Evolutionary conservation across 2,888 invertebrate genomes (phyloP), one percentile per base, ranked within the genome.

Genomic region (Agriopis aurantiaria): DNA sequence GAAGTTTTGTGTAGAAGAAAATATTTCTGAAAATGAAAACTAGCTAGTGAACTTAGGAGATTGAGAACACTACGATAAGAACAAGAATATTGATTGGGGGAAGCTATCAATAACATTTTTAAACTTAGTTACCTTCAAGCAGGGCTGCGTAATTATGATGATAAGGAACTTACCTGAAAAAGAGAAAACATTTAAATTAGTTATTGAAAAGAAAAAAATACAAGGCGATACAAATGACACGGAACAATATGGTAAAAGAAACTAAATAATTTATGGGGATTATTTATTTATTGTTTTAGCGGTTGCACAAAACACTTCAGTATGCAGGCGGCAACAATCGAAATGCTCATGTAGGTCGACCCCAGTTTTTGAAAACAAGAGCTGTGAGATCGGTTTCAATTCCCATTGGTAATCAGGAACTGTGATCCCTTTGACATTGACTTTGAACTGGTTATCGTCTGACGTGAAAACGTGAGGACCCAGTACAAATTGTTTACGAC

Each of bases 151-250:
- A 74, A 81, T 69, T 69, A 76, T 73, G 75, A 75, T 78, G 73
- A 76, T 61, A 69, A 51, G 77, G 75, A 86, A 92, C 91, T 91
- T 91, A 91, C 91, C 91, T 92, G 90, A 83, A 91, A 89, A 76
- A 80, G 82, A 81, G 82, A 82, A 83, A 81, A 76, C 78, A 79
- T 72, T 65, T 77, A 70, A 75, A 48, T 71, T 69, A 65, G 59
- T 43, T 12, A 12, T 48, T 12, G 14, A 14, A n/a, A 55, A 64
- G 68, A 72, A 80, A 69, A 66, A 69, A 69, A 66, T 61, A 73
- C 69, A 72, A 62, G 46, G 40, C 41, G 23, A 14, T 72, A 68
- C 63, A 74, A 65, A 78, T 74, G 68, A 52, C 45, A 60, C 68
- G 17, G 58, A 65, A 66, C 17, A 57, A 65, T 41, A 67, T 67